Evolutionary conservation across 2,888 invertebrate genomes (phyloP), one percentile per base, ranked within the genome.

Genomic region (Camponotus fellah): DNA sequence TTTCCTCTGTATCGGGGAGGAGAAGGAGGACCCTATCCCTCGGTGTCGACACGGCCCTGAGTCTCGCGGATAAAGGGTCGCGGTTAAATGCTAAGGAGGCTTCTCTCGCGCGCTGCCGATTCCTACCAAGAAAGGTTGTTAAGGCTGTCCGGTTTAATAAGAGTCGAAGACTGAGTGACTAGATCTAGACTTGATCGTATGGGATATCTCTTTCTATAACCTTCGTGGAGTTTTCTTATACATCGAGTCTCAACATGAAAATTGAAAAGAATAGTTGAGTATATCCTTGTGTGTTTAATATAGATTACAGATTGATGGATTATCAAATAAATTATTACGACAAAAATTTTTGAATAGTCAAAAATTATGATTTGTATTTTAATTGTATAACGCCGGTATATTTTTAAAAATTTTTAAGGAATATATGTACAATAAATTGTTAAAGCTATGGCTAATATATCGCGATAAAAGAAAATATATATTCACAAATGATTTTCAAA

Each of bases 1-100:
- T 93, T 93, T 92, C 91, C 92, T 91, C 87, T 86, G 87, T 86
- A 87, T 88, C 8, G 34, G 26, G 88, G 85, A 76, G 65, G 68
- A 40, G n/a, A n/a, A 64, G 68, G 85, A 79, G 82, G 68, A 71
- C 71, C 81, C 82, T 79, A 76, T 49, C 83, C 77, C 62, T 69
- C 62, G 76, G 80, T 85, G 74, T 72, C 84, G 86, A 81, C 80
- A 87, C 88, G 86, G 69, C 83, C 85, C 85, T 85, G 87, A 90
- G 74, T 85, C 82, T 86, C 86, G 89, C 89, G 89, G 83, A 83
- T 88, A 83, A 37, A 6, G 90, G 85, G 85, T 90, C 85, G 90
- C 85, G 85, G 68, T 87, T 86, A 86, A 89, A 89, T 89, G 83
- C 85, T 87, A 74, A 85, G 75, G 79, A 84, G 46, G 60, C 62